phyloP scores from a whole-genome alignment of 2,888 invertebrate genomes.

The Hemistola chrysoprasaria region DNA sequence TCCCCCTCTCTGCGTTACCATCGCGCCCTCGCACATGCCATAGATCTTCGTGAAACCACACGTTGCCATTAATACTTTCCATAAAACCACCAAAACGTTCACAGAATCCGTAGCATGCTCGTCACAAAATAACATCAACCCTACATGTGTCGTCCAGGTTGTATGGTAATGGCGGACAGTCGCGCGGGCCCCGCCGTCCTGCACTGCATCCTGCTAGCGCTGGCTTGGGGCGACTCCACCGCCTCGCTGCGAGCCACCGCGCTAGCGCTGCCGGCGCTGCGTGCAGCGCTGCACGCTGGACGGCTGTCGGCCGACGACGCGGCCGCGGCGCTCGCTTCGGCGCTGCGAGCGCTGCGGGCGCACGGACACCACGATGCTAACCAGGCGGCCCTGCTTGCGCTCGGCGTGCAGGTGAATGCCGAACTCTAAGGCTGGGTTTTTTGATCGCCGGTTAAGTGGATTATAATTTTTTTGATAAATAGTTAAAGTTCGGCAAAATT shows the following conservation, averaged over 20 bases:
- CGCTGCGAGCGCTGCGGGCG: conserved; percentile 89
- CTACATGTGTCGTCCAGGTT: too few species aligned
- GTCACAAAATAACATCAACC: too few species aligned
- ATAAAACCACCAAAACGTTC: too few species aligned
- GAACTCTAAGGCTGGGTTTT: too few species aligned
- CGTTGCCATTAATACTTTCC: too few species aligned
- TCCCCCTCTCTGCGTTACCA: too few species aligned
- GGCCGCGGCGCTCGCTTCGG: conserved; percentile 87
- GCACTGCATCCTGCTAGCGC: conserved; percentile 67
- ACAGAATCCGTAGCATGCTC: too few species aligned
- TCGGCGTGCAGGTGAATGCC: conserved; percentile 88
- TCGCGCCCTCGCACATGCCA: too few species aligned
- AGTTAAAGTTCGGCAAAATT: too few species aligned
- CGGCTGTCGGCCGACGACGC: conserved; percentile 72
- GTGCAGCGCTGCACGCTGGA: conserved; percentile 78
- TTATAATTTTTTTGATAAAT: too few species aligned
- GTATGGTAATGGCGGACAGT: conserved; percentile 83
- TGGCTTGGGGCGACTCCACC: conserved; percentile 92
- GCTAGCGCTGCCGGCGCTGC: conserved; percentile 86
- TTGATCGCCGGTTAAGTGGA: too few species aligned
- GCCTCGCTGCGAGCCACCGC: conserved; percentile 91
- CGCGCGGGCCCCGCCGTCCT: conserved; percentile 54
- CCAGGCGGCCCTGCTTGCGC: conserved; percentile 89
- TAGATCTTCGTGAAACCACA: too few species aligned
- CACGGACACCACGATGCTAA: conserved; percentile 96